Percentiles rank a stretch among this genome's conserved stretches.
phyloP scores from a whole-genome alignment of 2,113 vertebrate genomes.

The Nibea albiflora region DNA sequence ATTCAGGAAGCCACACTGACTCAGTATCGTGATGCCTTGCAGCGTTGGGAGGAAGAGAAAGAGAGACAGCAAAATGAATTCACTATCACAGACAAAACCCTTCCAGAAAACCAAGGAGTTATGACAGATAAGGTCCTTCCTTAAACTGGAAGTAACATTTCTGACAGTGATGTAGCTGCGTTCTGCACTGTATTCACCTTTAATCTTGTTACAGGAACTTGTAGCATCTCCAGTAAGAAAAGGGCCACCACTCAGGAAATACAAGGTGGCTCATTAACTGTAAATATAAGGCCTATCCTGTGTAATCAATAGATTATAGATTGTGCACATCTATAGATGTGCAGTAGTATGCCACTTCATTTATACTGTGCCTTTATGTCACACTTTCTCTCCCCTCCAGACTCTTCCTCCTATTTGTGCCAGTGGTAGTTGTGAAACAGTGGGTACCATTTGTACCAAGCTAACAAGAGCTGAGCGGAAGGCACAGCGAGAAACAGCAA shows the following conservation, averaged over 20 bases:
- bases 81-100: conserved; percentile 85
- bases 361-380: not conserved
- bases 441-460: conserved; percentile 19
- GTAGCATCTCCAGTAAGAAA: conserved; percentile 27
- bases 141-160: not conserved
- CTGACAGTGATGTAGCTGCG: not conserved
- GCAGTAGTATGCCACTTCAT: not conserved
- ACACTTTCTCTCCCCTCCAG: conserved; percentile 71
- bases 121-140: conserved; percentile 38
- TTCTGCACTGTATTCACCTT: not conserved
- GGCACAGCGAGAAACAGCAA: conserved; percentile 49
- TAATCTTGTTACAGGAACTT: conserved; percentile 54
- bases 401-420: conserved; percentile 86
- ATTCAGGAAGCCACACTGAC: conserved; percentile 75
- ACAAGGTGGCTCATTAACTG: conserved; percentile 65
- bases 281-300: not conserved
- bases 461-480: conserved; percentile 65
- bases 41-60: conserved; percentile 84
- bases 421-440: conserved; percentile 6
- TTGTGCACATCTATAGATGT: not conserved
- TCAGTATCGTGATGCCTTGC: conserved; percentile 80
- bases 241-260: conserved; percentile 56
- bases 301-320: no score
- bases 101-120: conserved; percentile 2
- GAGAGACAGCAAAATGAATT: conserved; percentile 85